Evolutionary conservation across 2,797 vertebrate genomes (phyloP).

Genomic region (Knipowitschia caucasica): DNA sequence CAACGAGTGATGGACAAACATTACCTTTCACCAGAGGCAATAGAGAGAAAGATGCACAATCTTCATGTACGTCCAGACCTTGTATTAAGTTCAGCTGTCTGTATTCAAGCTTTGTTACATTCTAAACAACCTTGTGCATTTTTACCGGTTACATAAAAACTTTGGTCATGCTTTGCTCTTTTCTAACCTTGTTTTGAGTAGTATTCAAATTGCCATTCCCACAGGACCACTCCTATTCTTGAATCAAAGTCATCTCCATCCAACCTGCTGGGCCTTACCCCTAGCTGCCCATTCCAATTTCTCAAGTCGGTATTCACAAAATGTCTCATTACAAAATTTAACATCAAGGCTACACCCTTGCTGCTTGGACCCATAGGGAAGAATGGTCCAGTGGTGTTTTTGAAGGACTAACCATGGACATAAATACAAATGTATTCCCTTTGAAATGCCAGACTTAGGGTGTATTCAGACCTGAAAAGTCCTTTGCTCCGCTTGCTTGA

Average conservation of each 20-base stretch:
- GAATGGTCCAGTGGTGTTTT: constrained; percentile 14
- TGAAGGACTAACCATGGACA: constrained; percentile 39
- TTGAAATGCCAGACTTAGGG: constrained; percentile 68
- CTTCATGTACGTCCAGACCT: neutral
- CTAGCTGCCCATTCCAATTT: constrained; percentile 28
- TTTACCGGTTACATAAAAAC: neutral
- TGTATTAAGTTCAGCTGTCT: neutral
- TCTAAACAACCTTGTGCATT: neutral
- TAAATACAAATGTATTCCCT: constrained; percentile 64
- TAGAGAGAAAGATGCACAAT: neutral
- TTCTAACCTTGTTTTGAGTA: constrained; percentile 24
- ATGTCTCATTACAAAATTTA: constrained; percentile 31
- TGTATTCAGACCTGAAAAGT: too few species aligned
- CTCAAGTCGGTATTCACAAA: constrained; percentile 19
- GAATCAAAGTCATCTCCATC: constrained; percentile 36
- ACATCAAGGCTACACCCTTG: constrained; percentile 32
- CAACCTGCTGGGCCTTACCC: constrained; percentile 26
- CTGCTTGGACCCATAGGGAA: constrained; percentile 11
- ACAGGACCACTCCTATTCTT: constrained; percentile 37
- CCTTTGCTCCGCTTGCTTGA: too few species aligned
- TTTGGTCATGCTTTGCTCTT: constrained; percentile 4
- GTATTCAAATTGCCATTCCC: constrained; percentile 35
- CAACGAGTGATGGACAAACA: neutral
- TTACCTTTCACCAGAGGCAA: neutral
- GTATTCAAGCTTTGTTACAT: neutral